Evolutionary conservation across 2,888 invertebrate species (phyloP).

Genomic region (Uloborus plumipes): DNA sequence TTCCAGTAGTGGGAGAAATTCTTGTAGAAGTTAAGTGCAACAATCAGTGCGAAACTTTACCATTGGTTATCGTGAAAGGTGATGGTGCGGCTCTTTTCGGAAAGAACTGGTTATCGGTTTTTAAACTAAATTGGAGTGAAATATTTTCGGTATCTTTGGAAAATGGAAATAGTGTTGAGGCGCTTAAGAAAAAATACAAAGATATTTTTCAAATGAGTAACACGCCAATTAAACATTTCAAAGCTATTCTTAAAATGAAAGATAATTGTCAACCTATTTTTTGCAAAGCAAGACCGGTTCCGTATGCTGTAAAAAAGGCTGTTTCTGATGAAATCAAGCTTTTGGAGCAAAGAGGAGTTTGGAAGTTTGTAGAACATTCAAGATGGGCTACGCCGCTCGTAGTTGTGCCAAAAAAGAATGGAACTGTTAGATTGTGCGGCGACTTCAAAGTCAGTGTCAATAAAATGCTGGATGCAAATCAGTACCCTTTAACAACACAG

Average conservation of each 20-base stretch:
- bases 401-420: conserved; percentile 10
- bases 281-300: conserved; percentile 17
- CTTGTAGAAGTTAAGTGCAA: not conserved
- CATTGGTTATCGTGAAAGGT: no score
- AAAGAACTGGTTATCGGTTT: no score
- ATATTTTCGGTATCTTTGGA: conserved; percentile 5
- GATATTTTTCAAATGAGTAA: not conserved
- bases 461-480: not conserved
- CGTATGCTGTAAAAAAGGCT: conserved; percentile 17
- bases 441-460: conserved; percentile 19
- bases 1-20: conserved; percentile 10
- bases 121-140: not conserved
- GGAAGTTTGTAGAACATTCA: conserved; percentile 25
- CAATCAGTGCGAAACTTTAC: no score
- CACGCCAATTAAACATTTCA: conserved; percentile 18
- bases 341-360: not conserved
- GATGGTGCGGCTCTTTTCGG: no score
- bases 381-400: conserved; percentile 10
- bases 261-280: conserved; percentile 14
- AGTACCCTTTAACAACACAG: not conserved
- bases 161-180: not conserved
- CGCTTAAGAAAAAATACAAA: not conserved
- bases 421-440: not conserved
- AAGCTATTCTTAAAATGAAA: conserved; percentile 14
- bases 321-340: conserved; percentile 20